Conservation (phyloP, 1,140 invertebrate genomes). For the Pentalonia nigronervosa region DNA sequence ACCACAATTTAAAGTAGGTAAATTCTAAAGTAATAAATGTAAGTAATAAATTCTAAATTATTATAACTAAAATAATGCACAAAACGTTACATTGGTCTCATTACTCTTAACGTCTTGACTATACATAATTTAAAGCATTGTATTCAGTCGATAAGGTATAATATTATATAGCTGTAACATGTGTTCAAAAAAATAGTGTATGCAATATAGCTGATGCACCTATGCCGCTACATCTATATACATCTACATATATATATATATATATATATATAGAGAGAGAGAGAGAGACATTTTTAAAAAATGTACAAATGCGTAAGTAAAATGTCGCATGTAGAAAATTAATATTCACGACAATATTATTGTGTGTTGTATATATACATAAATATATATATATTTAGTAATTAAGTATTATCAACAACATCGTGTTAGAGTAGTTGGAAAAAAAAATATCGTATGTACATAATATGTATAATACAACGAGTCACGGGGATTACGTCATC, state of each 20-base stretch:
- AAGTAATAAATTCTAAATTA: neutral
- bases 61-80: neutral
- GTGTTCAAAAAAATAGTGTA: neutral
- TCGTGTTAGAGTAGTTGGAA: neutral
- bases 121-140: neutral
- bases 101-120: neutral
- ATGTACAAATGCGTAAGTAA: neutral
- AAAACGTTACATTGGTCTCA: neutral
- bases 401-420: neutral
- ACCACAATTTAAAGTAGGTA: neutral
- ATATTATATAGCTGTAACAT: neutral
- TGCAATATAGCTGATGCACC: no score
- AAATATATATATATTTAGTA: neutral
- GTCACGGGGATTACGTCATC: conserved; percentile 2
- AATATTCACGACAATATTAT: neutral
- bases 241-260: no score
- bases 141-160: neutral
- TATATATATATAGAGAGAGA: no score
- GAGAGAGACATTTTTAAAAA: neutral
- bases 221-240: neutral
- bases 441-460: neutral
- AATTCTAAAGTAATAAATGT: no score
- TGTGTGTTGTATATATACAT: neutral
- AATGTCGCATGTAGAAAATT: neutral
- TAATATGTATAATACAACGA: neutral